Evolutionary conservation across 2,797 vertebrate species (phyloP), one percentile per base, ranked within the genome.

Genomic region (Pitangus sulphuratus): DNA sequence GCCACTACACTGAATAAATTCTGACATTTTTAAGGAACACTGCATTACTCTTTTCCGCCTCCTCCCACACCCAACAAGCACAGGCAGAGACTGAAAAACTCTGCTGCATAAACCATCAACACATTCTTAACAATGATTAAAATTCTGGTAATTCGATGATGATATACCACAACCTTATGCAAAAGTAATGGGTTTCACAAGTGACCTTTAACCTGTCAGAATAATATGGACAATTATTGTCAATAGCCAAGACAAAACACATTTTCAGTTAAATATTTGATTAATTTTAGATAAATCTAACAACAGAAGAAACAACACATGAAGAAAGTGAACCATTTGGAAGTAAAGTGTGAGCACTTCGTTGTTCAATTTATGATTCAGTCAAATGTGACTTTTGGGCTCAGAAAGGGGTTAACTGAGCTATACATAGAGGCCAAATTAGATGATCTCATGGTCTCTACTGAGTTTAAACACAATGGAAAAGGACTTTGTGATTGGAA

Each of bases 391-490:
- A 61, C 47, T 80, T 60, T 15, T 11, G 60, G 53, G 71, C 28
- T 94, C 44, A 35, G 35, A 94, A 87, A 94, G 5, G 86, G 86
- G 90, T 96, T 95, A 93, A 95, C 47, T 45, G 80, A 83, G 15
- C 76, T 96, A 30, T 19, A 71, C 35, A 3, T 50, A 57, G 84
- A 89, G 45, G 84, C 89, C 90, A 96, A 78, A 85, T 35, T 15
- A 75, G 48, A 94, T 97, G 96, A 96, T 96, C 95, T 96, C 94
- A 97, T 48, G 9, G 89, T 96, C 93, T 94, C 90, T 78, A 26
- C 35, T 87, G 95, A 93, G 40, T 93, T 87, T 68, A 89, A 94
- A 96, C 71, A 77, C 84, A 79, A 48, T 70, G 88, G 92, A 94
- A 96, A 94, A 95, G 81, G 89, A 87, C 83, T 96, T 94, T 89